Percentiles rank a stretch among this genome's conserved stretches.
phyloP scores from a whole-genome alignment of 2,113 vertebrate genomes.

The Motacilla tschutschensis region DNA sequence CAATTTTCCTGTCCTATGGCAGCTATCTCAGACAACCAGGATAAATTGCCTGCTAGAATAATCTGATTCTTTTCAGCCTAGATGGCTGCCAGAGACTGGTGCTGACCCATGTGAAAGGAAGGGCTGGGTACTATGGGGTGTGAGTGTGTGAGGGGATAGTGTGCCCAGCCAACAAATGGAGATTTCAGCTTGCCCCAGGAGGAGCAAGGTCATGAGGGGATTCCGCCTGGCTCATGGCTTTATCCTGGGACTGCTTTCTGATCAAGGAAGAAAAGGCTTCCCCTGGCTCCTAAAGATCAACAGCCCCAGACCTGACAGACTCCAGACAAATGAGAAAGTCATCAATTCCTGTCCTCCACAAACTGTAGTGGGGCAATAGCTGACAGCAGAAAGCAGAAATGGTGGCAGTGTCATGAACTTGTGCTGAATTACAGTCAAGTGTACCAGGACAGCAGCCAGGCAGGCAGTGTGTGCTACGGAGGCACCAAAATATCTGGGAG shows the following conservation, averaged over 20 bases:
- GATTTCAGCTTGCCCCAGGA: neutral
- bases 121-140: neutral
- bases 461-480: neutral
- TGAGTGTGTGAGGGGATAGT: neutral
- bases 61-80: neutral
- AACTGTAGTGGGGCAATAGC: neutral
- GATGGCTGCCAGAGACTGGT: neutral
- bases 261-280: neutral
- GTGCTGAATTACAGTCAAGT: neutral
- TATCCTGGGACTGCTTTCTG: neutral
- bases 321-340: neutral
- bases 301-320: neutral
- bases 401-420: neutral
- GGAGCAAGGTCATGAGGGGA: neutral
- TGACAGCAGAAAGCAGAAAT: neutral
- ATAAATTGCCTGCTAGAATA: conserved; percentile 35
- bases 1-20: conserved; percentile 14
- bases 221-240: neutral
- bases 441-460: neutral
- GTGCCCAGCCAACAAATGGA: neutral
- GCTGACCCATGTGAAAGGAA: neutral
- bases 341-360: neutral
- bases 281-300: neutral
- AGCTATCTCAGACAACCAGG: conserved; percentile 3
- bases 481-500: neutral